phyloP scores from a whole-genome alignment of 2,888 invertebrate genomes.

The Apeira syringaria region DNA sequence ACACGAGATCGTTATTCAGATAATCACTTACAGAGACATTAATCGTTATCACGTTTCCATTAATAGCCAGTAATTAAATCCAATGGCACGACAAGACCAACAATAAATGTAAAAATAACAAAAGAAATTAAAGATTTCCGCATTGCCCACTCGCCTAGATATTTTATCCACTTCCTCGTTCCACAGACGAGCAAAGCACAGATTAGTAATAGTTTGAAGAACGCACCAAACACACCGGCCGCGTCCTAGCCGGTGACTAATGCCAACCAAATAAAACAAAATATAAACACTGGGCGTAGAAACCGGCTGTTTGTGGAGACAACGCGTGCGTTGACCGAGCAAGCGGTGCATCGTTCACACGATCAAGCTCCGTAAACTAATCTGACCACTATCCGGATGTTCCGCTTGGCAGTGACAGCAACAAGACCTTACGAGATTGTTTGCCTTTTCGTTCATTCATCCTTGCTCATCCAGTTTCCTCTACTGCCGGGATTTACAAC shows the following conservation, averaged over 20 bases:
- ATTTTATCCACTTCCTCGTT: constrained; percentile 24
- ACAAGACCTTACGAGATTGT: too few species aligned
- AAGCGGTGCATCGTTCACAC: constrained; percentile 6
- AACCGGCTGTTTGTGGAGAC: constrained; percentile 7
- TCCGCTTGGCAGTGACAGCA: constrained; percentile 18
- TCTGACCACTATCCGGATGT: background rate
- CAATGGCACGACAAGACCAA: too few species aligned
- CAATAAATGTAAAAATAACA: too few species aligned
- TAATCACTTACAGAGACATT: too few species aligned
- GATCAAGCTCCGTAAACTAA: background rate
- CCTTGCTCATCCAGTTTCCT: too few species aligned
- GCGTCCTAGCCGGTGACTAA: constrained; percentile 10
- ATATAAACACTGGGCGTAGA: constrained; percentile 10
- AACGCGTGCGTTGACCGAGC: constrained; percentile 15
- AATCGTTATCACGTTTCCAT: too few species aligned
- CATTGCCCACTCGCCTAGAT: constrained; percentile 21
- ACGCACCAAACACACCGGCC: constrained; percentile 6
- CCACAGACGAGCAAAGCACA: constrained; percentile 8
- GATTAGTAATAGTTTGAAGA: background rate
- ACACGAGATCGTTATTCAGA: too few species aligned
- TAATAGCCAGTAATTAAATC: too few species aligned
- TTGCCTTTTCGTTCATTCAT: too few species aligned
- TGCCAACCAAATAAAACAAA: constrained; percentile 15
- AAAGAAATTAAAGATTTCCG: constrained; percentile 3
- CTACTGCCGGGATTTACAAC: too few species aligned